These are phyloP conservation scores for Noctilio leporinus DNA, from an alignment of 2,113 vertebrate species.

Conservation along the genomic window DNA sequence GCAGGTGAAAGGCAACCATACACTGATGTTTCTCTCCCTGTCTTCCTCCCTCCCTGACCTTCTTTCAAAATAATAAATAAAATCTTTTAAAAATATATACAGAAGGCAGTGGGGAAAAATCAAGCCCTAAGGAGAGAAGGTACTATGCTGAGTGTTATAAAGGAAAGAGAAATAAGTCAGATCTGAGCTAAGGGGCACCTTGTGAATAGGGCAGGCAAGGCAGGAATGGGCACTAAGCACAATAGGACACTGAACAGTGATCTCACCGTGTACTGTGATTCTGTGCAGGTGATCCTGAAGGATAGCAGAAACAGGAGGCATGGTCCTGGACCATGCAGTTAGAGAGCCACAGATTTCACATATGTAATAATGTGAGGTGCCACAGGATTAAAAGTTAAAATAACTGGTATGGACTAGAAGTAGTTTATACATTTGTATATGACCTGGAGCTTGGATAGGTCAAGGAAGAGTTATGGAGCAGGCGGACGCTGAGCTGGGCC, in stretches of 20 bases:
- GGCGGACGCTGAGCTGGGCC: neutral
- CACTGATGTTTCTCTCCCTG: no score
- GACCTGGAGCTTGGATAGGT: neutral
- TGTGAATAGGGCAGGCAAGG: neutral
- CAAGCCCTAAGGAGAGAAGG: neutral
- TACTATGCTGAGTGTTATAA: neutral
- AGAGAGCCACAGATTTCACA: neutral
- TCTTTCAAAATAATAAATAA: no score
- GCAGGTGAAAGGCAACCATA: no score
- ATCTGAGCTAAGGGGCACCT: neutral
- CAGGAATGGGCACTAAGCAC: neutral
- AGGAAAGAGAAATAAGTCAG: neutral
- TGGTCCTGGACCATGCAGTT: neutral
- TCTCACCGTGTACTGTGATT: no score
- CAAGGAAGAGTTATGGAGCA: neutral
- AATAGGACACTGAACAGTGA: no score
- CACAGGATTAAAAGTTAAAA: neutral
- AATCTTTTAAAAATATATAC: neutral
- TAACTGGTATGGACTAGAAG: neutral
- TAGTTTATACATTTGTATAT: neutral
- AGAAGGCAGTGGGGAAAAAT: neutral
- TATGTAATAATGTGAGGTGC: neutral
- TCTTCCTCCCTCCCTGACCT: no score
- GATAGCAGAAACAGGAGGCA: neutral
- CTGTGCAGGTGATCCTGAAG: neutral